phyloP scores from a whole-genome alignment of 2,888 invertebrate species.

The Tachystola acroxantha region DNA sequence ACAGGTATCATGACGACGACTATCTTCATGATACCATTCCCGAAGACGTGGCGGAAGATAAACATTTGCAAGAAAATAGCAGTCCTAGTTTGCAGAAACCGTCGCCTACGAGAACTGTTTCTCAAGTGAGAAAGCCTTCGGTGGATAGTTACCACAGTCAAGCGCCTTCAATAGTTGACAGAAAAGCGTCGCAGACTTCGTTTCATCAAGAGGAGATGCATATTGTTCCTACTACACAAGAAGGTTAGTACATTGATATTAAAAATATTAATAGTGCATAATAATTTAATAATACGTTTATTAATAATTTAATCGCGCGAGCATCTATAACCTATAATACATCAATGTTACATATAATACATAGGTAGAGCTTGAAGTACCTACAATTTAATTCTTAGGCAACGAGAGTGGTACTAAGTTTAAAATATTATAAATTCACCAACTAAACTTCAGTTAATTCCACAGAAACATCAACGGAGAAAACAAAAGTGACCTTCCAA shows the following conservation, averaged over 20 bases:
- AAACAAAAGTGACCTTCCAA: slow-evolving; percentile 64
- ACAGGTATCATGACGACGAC: slow-evolving; percentile 66
- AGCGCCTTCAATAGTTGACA: slow-evolving; percentile 61
- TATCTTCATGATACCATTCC: slow-evolving; percentile 56
- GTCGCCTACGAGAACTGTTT: slow-evolving; percentile 57
- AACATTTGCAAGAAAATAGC: slow-evolving; percentile 47
- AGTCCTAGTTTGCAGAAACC: slow-evolving; percentile 57
- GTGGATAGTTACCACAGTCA: slow-evolving; percentile 70
- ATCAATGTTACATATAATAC: too few relatives aligned
- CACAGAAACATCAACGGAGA: slow-evolving; percentile 52
- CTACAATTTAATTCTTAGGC: too few relatives aligned
- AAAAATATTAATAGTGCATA: background rate
- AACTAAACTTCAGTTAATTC: too few relatives aligned
- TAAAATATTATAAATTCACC: too few relatives aligned
- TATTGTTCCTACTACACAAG: slow-evolving; percentile 54
- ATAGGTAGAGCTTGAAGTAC: too few relatives aligned
- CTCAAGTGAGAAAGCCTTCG: slow-evolving; percentile 60
- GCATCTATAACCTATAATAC: too few relatives aligned
- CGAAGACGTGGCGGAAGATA: slow-evolving; percentile 54
- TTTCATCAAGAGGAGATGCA: slow-evolving; percentile 78
- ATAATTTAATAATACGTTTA: background rate
- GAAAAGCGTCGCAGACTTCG: slow-evolving; percentile 69
- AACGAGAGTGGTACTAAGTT: too few relatives aligned
- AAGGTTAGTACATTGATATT: slow-evolving; percentile 45
- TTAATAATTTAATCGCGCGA: too few relatives aligned